Conservation (phyloP, 2,797 vertebrate genomes). For the Apodemus agrarius region DNA sequence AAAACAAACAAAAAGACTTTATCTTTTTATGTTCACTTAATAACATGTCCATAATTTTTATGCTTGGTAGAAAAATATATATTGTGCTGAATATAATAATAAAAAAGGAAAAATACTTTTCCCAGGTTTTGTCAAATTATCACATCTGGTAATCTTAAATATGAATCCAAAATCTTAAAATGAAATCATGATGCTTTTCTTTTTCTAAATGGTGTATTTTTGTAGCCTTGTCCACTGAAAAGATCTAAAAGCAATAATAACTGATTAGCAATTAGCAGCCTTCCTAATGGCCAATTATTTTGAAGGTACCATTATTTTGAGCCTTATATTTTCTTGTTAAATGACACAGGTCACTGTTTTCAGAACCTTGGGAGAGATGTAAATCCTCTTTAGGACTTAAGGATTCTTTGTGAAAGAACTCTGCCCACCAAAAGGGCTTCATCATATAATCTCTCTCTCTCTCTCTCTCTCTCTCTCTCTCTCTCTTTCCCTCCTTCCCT, state of each 20-base stretch:
- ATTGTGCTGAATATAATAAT: no score
- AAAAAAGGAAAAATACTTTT: not conserved
- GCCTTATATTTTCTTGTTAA: not conserved
- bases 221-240: not conserved
- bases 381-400: not conserved
- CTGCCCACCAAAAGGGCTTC: not conserved
- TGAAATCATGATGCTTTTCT: not conserved
- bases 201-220: not conserved
- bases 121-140: not conserved
- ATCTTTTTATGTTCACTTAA: no score
- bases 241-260: not conserved
- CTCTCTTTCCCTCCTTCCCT: not conserved
- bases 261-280: not conserved
- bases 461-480: not conserved
- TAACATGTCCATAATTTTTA: no score
- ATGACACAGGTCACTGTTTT: not conserved
- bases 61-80: no score
- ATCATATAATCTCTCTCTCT: not conserved
- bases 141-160: slow-evolving; percentile 18
- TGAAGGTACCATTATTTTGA: not conserved
- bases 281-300: not conserved
- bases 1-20: no score
- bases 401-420: not conserved
- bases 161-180: slow-evolving; percentile 32
- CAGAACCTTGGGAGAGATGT: not conserved